Evolutionary conservation across 2,113 vertebrate genomes (phyloP).

Genomic region (Clarias gariepinus): DNA sequence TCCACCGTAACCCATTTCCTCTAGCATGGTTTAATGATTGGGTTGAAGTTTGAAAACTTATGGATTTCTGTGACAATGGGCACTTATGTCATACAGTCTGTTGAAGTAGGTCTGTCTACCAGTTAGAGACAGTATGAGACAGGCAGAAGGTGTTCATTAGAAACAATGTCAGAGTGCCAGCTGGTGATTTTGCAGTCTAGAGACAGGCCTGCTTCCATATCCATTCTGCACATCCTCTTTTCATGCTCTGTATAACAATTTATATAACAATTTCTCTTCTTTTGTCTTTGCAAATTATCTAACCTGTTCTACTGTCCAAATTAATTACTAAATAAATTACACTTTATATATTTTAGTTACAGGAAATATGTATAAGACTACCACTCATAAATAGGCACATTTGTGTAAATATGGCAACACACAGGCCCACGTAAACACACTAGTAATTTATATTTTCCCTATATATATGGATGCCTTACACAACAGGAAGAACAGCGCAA

Average conservation of each 20-base stretch:
- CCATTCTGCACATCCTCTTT: constrained; percentile 20
- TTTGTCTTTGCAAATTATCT: background rate
- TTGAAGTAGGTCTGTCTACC: constrained; percentile 10
- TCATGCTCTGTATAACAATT: background rate
- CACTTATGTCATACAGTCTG: constrained; percentile 32
- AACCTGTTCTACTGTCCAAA: background rate
- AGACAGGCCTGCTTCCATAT: constrained; percentile 39
- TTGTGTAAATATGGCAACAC: background rate
- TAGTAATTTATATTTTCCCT: background rate
- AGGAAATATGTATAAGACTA: background rate
- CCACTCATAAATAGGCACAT: background rate
- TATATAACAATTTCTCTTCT: background rate
- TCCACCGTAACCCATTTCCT: constrained; percentile 6
- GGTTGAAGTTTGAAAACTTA: constrained; percentile 24
- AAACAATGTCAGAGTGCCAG: constrained; percentile 43
- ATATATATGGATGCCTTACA: background rate
- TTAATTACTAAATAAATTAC: background rate
- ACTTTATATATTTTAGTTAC: background rate
- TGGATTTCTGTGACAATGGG: constrained; percentile 26
- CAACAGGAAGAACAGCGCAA: background rate
- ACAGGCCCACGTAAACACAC: background rate
- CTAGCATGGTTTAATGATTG: background rate
- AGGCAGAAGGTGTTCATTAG: constrained; percentile 15
- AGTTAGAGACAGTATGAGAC: constrained; percentile 9
- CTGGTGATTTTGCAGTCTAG: constrained; percentile 37